Evolutionary conservation across 2,113 vertebrate species (phyloP), one percentile per base, ranked within the genome.

Genomic region (Poeciliopsis turrubarensis): DNA sequence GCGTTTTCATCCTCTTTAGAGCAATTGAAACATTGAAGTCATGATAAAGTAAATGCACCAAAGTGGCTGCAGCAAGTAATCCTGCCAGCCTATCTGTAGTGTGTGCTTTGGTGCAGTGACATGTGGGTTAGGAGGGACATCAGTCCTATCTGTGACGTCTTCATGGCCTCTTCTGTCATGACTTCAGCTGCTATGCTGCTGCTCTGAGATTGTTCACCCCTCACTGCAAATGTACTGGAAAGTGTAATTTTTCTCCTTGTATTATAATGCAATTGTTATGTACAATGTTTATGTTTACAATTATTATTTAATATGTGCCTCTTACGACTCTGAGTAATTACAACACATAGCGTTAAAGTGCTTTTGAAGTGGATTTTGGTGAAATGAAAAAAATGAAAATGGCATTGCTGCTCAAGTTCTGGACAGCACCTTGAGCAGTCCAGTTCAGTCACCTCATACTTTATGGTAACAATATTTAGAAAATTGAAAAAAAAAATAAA

Each of bases 21-120:
- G 37, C 26, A 15, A 5, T 30, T n/a, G 26, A 73, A n/a, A 68
- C 65, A n/a, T 54, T 44, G 37, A 62, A 31, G 34, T 29, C 66
- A 29, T 29, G 30, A 72, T 79, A 14, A 73, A 85, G 60, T 26
- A 64, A 41, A 64, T n/a, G 10, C 47, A 2, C 10, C 25, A 8
- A 17, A 8, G 32, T 61, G 68, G 68, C 44, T 27, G 26, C 47
- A 73, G 41, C 4, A 11, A 30, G 51, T 32, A 15, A 34, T 70
- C 75, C 25, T 51, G 27, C 72, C 19, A 61, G 65, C 13, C 17
- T 32, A 19, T 78, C 51, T 60, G 13, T 34, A 57, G 30, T 31
- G 5, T 65, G 44, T 39, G 54, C 71, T 44, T 64, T n/a, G 37
- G 54, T 71, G 3, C 25, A 32, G 22, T 78, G 60, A 51, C 13